phyloP scores from a whole-genome alignment of 2,113 vertebrate genomes.

The Ptilonorhynchus violaceus region DNA sequence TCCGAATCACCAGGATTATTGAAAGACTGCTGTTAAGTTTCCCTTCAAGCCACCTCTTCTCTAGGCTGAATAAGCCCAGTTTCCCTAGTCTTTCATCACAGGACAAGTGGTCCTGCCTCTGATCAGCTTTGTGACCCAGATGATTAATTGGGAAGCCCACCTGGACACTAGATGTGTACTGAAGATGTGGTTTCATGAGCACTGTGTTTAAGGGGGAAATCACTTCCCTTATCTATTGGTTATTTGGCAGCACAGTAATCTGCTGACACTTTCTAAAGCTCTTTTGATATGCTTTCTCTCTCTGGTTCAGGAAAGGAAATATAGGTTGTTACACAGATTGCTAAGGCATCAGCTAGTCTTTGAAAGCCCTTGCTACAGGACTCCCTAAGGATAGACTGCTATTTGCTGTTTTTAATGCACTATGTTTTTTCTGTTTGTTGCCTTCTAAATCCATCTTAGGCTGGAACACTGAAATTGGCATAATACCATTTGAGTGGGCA shows the following conservation, averaged over 20 bases:
- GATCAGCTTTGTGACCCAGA: background rate
- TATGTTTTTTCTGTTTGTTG: background rate
- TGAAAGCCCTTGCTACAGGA: background rate
- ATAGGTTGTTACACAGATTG: background rate
- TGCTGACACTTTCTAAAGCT: background rate
- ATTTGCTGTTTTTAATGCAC: background rate
- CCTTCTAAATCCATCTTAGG: conserved; percentile 21
- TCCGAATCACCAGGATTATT: background rate
- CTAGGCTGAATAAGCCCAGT: background rate
- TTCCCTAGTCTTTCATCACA: background rate
- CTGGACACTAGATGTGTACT: background rate
- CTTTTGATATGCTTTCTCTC: background rate
- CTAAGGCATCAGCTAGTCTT: background rate
- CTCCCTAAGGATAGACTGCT: background rate
- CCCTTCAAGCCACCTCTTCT: background rate
- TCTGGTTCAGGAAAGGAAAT: background rate
- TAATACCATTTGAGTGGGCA: conserved; percentile 13
- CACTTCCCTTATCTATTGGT: background rate
- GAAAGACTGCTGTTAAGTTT: background rate
- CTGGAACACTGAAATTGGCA: background rate
- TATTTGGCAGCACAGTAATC: background rate
- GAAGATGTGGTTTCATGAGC: background rate
- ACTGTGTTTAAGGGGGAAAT: background rate
- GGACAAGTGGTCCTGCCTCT: background rate
- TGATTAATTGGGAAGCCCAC: background rate